These are phyloP conservation scores for Beris chalybata DNA, from an alignment of 2,888 invertebrate species.

Conservation along the genomic window DNA sequence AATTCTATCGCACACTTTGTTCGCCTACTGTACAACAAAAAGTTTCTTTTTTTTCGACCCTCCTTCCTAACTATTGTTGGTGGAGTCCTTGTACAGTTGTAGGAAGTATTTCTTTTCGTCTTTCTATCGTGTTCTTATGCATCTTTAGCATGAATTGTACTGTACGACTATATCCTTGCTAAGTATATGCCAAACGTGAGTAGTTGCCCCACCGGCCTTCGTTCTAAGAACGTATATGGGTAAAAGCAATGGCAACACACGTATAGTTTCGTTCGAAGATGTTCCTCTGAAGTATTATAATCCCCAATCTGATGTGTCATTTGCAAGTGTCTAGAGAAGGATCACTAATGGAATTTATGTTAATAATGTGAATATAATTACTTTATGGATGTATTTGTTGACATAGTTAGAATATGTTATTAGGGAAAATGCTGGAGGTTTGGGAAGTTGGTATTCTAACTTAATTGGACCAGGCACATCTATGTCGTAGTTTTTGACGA, in stretches of 20 bases:
- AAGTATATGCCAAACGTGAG: constrained; percentile 21
- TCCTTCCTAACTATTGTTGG: not conserved
- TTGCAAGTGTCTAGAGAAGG: constrained; percentile 39
- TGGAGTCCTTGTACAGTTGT: not conserved
- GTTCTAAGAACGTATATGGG: constrained; percentile 12
- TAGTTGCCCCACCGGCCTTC: not conserved
- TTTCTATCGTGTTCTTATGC: constrained; percentile 17
- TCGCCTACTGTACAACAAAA: constrained; percentile 3
- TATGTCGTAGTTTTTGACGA: too few species aligned
- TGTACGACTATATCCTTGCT: not conserved
- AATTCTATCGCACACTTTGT: constrained; percentile 25
- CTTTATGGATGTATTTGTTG: constrained; percentile 30
- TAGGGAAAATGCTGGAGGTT: too few species aligned
- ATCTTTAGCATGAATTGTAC: constrained; percentile 25
- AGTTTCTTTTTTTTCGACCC: not conserved
- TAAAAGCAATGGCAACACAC: not conserved
- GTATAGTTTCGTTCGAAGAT: constrained; percentile 7
- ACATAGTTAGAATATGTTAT: not conserved
- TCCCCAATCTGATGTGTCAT: constrained; percentile 39
- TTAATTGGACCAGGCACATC: too few species aligned
- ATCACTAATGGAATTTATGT: constrained; percentile 45
- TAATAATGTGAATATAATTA: constrained; percentile 46
- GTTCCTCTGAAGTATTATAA: constrained; percentile 29
- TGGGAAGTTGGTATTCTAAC: too few species aligned
- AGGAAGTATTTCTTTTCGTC: constrained; percentile 11